Evolutionary conservation across 1,140 invertebrate species (phyloP).

Genomic region (Tetramorium parvispinum): DNA sequence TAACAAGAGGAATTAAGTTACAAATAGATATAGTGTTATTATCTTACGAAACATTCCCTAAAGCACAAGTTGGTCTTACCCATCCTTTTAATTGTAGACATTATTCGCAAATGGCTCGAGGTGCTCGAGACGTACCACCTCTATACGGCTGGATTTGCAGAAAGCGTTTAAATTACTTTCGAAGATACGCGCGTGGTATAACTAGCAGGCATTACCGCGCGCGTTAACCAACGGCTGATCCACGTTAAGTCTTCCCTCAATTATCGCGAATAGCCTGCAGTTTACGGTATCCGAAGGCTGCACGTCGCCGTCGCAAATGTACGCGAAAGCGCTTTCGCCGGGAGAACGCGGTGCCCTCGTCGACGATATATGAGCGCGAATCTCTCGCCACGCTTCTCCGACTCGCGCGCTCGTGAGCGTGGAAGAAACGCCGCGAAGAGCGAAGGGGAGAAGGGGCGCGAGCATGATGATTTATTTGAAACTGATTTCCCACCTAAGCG

Average conservation of each 20-base stretch:
- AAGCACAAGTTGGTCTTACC: constrained; percentile 15
- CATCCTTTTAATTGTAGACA: constrained; percentile 55
- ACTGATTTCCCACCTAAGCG: constrained; percentile 72
- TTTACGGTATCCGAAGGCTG: constrained; percentile 61
- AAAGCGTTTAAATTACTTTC: constrained; percentile 62
- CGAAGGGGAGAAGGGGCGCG: not conserved
- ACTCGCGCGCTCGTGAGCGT: not conserved
- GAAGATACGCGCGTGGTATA: constrained; percentile 45
- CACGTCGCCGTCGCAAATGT: constrained; percentile 29
- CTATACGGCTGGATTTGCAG: constrained; percentile 46
- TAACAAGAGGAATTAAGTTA: constrained; percentile 50
- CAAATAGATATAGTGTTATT: constrained; percentile 39
- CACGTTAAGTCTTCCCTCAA: constrained; percentile 62
- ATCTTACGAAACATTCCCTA: constrained; percentile 47
- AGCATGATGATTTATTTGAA: constrained; percentile 72
- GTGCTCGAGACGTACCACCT: constrained; percentile 17
- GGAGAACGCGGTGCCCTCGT: constrained; percentile 9
- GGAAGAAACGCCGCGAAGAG: constrained; percentile 38
- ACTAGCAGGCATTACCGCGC: constrained; percentile 55
- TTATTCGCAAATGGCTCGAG: constrained; percentile 54
- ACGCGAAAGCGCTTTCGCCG: constrained; percentile 48
- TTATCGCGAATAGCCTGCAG: constrained; percentile 64
- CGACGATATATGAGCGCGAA: constrained; percentile 57
- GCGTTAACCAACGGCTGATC: constrained; percentile 57
- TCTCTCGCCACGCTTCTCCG: constrained; percentile 53